Base-by-base conservation (phyloP, 1,140 invertebrate species). In the Prorops nasuta region DNA sequence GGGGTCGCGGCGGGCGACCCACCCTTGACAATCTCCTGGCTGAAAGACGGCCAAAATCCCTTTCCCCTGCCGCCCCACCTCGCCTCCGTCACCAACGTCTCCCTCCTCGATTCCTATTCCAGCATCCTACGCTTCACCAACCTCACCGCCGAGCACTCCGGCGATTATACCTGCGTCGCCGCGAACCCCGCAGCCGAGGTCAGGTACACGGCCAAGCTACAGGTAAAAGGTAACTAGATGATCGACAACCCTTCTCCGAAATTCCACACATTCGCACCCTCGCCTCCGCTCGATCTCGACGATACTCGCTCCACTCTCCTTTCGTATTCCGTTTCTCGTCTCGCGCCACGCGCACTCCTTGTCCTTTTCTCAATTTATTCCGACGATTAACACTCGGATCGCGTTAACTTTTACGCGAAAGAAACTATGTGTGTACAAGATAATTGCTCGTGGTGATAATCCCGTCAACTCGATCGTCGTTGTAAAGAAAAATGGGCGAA, bases 121-220 rank as follows among this genome's bases (percentile, higher is more conserved):
- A 87, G 86, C 63, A 81, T 89, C 58, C 82, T 91, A 66, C 88
- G 85, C 79, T 87, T 90, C 76, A 83, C 86, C 68, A 87, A 84
- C 66, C 81, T 91, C 54, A 81, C 82, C 58, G 84, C 86, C 59
- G 78, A 82, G 63, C 87, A 90, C 71, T 84, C 86, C 48, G 89
- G 89, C 58, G 86, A 88, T 71, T 91, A 90, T 77, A 90, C 88
- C 45, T 91, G 89, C 76, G 83, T 88, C 65, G 88, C 89, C 66
- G 84, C 83, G 76, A 90, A 90, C 77, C 83, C 83, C 62, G 88
- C 87, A 61, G 84, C 87, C 63, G 83, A 88, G 76, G 86, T 87
- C 71, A 87, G 86, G 80, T 89, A 86, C 81, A 87, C 87, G 65
- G 86, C 88, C 72, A 84, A 84, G 75, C 83, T 91, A 60, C 84